Percentiles rank a stretch among this genome's conserved stretches.
Conservation (phyloP, 2,888 invertebrate species). For the Hedychridium roseum region DNA sequence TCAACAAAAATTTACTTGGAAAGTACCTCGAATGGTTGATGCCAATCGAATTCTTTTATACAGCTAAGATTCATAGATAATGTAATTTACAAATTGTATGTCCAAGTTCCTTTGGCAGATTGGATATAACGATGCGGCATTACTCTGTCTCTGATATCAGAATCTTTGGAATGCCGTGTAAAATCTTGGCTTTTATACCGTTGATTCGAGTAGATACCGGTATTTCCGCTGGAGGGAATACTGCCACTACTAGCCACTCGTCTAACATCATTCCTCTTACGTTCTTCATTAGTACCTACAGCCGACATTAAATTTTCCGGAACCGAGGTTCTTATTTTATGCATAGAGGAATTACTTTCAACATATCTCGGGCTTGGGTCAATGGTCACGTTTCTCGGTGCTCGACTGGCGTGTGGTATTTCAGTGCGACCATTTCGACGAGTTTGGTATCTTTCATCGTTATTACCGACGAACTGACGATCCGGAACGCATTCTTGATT, state of each 20-base stretch:
- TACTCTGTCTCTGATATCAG: conserved; percentile 36
- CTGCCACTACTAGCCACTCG: conserved; percentile 51
- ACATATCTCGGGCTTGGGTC: conserved; percentile 33
- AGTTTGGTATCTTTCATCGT: conserved; percentile 24
- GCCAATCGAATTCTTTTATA: too few species aligned
- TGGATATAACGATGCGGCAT: conserved; percentile 52
- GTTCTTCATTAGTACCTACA: conserved; percentile 24
- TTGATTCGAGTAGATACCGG: conserved; percentile 31
- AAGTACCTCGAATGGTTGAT: too few species aligned
- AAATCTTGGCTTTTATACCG: conserved; percentile 47
- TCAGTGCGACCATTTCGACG: conserved; percentile 29
- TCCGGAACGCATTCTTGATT: conserved; percentile 23
- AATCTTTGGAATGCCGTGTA: conserved; percentile 38
- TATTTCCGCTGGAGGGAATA: conserved; percentile 38
- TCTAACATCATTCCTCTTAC: conserved; percentile 39
- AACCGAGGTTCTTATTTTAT: conserved; percentile 30
- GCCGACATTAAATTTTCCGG: conserved; percentile 32
- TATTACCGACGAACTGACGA: conserved; percentile 17
- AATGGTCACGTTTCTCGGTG: conserved; percentile 28
- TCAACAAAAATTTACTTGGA: too few species aligned
- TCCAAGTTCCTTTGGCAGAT: conserved; percentile 56
- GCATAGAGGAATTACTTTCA: conserved; percentile 23
- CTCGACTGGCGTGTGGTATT: conserved; percentile 17
- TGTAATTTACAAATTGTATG: conserved; percentile 51
- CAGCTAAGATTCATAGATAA: too few species aligned